These are phyloP conservation scores for Minunthozetes semirufus DNA, from an alignment of 2,888 invertebrate genomes.

Conservation along the genomic window DNA sequence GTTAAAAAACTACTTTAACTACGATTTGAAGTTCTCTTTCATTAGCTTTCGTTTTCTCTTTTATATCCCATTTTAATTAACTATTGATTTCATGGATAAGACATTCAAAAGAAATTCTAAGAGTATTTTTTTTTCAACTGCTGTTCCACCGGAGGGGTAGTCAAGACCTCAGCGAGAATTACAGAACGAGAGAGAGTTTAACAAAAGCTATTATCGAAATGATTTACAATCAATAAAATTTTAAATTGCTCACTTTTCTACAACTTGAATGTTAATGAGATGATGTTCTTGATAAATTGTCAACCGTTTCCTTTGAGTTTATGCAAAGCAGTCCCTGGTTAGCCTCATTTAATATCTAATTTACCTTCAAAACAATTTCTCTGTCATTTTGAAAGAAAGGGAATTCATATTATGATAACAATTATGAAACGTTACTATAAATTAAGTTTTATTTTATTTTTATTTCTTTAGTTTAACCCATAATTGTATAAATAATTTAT, in stretches of 20 bases:
- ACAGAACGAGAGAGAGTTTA: too few relatives aligned
- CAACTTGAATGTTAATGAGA: too few relatives aligned
- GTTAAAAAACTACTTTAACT: neutral
- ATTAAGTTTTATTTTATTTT: neutral
- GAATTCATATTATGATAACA: neutral
- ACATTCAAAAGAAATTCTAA: neutral
- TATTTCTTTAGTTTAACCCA: neutral
- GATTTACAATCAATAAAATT: neutral
- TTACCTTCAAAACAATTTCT: neutral
- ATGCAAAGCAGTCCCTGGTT: neutral
- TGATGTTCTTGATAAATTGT: too few relatives aligned
- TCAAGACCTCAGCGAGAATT: too few relatives aligned
- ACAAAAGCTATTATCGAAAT: too few relatives aligned
- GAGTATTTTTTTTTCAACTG: too few relatives aligned
- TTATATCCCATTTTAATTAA: constrained; percentile 8
- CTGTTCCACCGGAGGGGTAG: too few relatives aligned
- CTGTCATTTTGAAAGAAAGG: neutral
- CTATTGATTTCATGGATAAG: constrained; percentile 9
- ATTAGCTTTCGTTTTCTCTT: neutral
- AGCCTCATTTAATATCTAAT: neutral
- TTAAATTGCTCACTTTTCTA: neutral
- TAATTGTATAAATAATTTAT: neutral
- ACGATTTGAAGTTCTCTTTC: neutral
- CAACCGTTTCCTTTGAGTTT: too few relatives aligned
- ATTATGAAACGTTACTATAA: neutral